Base-by-base conservation (phyloP, 2,113 vertebrate genomes). In the Tympanuchus pallidicinctus region DNA sequence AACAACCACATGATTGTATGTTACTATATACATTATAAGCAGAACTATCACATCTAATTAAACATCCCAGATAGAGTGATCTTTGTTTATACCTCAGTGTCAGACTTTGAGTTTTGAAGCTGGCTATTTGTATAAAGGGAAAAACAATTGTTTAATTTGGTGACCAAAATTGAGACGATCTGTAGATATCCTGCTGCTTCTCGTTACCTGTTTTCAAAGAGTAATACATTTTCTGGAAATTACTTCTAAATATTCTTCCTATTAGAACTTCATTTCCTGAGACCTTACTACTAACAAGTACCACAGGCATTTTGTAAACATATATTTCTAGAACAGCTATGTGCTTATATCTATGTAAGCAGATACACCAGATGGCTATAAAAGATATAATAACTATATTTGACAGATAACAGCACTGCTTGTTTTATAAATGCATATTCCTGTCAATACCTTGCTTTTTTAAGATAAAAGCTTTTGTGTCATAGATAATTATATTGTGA, bases 361-460 rank as follows among this genome's bases (percentile, higher is more conserved):
- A 70, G 60, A 76, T 91, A 73, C 27, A 91, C n/a, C 78, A 82
- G 75, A 94, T 91, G 71, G 75, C 60, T 85, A 87, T 57, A 89
- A 54, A 54, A 54, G 52, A 67, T 72, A 80, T 50, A 79, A 87
- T 72, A 92, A 47, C 15, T 91, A 40, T 52, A 57, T 40, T 87
- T 89, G 10, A 21, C 40, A 94, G 36, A 76, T 80, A 91, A 91
- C 50, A 88, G 65, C 80, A 76, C 11, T 82, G 69, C 11, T 67
- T 82, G 12, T 32, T 93, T 93, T 47, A 75, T 50, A 74, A 8
- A 32, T n/a, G 42, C 16, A 66, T 90, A 82, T 93, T 85, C 61
- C 50, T 88, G 64, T 93, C 83, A 88, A 34, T 83, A 74, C 32
- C 25, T 76, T 47, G 5, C 69, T 61, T 80, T 88, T 91, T 59